These are phyloP conservation scores for Eristalis intricaria DNA, from an alignment of 2,888 invertebrate species.

Conservation along the genomic window DNA sequence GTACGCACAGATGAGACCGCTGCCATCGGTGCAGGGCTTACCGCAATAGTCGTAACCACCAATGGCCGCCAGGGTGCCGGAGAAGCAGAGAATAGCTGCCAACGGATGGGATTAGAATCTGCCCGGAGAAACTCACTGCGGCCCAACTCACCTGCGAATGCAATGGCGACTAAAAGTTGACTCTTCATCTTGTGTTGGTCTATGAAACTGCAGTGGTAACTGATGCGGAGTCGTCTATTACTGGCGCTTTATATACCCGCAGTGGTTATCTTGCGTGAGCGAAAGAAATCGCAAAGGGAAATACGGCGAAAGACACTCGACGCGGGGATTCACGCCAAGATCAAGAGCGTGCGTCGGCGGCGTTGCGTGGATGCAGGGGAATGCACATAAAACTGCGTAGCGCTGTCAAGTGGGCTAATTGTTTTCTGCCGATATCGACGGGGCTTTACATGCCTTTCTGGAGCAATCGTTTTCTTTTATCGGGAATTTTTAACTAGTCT, in stretches of 20 bases:
- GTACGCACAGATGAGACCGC: slow-evolving; percentile 45
- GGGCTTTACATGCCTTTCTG: slow-evolving; percentile 13
- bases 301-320: not conserved
- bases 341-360: not conserved
- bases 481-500: not conserved
- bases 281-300: not conserved
- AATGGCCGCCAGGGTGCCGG: slow-evolving; percentile 39
- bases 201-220: slow-evolving; percentile 15
- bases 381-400: slow-evolving; percentile 8
- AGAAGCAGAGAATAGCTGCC: slow-evolving; percentile 42
- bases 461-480: not conserved
- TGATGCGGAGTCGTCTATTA: not conserved
- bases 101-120: not conserved
- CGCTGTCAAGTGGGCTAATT: not conserved
- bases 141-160: slow-evolving; percentile 42
- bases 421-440: not conserved
- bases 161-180: slow-evolving; percentile 29
- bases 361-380: not conserved
- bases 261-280: not conserved
- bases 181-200: slow-evolving; percentile 36
- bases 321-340: slow-evolving; percentile 34
- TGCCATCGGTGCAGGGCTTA: slow-evolving; percentile 44
- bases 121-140: not conserved
- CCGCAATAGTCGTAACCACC: slow-evolving; percentile 61
- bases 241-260: slow-evolving; percentile 23